Conservation (phyloP, 1,140 invertebrate species). For the Zaprionus inermis region DNA sequence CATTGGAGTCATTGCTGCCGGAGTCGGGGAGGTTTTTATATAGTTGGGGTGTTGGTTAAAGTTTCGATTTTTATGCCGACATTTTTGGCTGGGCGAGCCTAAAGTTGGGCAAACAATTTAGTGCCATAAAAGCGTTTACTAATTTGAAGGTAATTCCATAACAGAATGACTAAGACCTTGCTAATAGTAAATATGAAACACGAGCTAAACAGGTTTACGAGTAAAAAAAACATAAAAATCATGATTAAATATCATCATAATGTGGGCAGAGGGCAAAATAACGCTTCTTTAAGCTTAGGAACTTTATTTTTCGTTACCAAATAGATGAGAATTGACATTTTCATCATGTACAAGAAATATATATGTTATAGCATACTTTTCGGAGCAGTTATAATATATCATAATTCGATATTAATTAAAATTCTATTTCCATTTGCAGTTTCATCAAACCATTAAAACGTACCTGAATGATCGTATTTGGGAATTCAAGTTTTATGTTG, state of each 20-base stretch:
- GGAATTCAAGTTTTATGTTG: constrained; percentile 95
- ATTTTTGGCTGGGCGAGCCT: constrained; percentile 15
- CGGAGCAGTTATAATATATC: no score
- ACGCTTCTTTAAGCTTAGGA: no score
- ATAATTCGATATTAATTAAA: no score
- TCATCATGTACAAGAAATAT: no score
- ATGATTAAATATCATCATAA: background rate
- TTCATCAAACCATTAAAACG: constrained; percentile 94
- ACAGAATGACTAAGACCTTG: constrained; percentile 21
- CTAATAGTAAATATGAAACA: constrained; percentile 12
- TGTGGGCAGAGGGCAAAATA: background rate
- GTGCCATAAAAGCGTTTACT: constrained; percentile 16
- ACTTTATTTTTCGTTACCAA: no score
- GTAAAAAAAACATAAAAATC: background rate
- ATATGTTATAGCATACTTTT: background rate
- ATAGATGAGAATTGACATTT: background rate
- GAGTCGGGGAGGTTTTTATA: constrained; percentile 21
- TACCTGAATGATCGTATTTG: constrained; percentile 93
- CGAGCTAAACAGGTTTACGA: background rate
- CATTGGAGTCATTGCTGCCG: constrained; percentile 45
- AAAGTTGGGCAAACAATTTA: constrained; percentile 34
- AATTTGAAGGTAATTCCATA: constrained; percentile 35
- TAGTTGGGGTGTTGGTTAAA: constrained; percentile 37
- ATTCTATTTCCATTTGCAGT: constrained; percentile 86
- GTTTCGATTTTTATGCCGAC: constrained; percentile 62